Conservation (phyloP, 1,140 invertebrate species). For the Bombus consobrinus region DNA sequence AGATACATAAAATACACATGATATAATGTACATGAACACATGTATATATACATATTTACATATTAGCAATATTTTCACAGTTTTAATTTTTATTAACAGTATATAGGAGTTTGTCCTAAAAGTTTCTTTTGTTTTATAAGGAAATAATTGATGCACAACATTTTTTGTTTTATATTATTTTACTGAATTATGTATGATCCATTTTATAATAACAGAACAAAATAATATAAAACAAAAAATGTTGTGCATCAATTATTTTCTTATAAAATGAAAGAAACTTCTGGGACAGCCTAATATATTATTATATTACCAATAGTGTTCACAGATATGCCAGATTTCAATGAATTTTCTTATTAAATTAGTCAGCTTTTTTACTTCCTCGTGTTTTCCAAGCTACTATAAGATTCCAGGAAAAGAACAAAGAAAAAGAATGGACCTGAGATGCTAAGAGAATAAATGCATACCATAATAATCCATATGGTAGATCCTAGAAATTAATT, state of each 20-base stretch:
- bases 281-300: background rate
- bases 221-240: no score
- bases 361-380: slow-evolving; percentile 84
- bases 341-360: slow-evolving; percentile 51
- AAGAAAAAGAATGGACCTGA: slow-evolving; percentile 95
- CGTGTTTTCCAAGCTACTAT: slow-evolving; percentile 93
- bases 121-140: no score
- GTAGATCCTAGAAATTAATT: slow-evolving; percentile 87
- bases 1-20: slow-evolving; percentile 16
- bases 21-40: slow-evolving; percentile 2
- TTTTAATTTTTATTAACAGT: slow-evolving; percentile 21
- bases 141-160: no score
- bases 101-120: no score
- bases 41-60: slow-evolving; percentile 29
- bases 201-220: no score
- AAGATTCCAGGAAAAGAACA: slow-evolving; percentile 94
- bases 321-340: slow-evolving; percentile 36
- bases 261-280: no score
- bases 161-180: no score
- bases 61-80: slow-evolving; percentile 20
- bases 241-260: no score
- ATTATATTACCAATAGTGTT: slow-evolving; percentile 29
- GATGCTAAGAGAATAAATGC: slow-evolving; percentile 93
- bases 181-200: no score
- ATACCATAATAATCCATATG: slow-evolving; percentile 97